Percentiles rank a stretch among this genome's conserved stretches.
phyloP scores from a whole-genome alignment of 92 coral and sea anemone genomes.

The Blastomussa wellsi region DNA sequence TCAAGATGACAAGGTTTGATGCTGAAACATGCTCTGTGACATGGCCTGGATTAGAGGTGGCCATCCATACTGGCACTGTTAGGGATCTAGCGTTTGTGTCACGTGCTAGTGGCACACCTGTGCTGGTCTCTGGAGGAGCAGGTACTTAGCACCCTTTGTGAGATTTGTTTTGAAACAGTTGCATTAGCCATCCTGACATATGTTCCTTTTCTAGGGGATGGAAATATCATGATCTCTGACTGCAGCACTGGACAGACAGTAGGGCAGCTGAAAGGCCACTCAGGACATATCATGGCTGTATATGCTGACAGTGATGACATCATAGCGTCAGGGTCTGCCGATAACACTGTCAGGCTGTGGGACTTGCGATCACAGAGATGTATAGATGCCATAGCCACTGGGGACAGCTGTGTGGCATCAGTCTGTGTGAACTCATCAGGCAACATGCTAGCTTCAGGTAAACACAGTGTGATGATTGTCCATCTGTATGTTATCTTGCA shows the following conservation, averaged over 20 bases:
- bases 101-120: conserved; percentile 78
- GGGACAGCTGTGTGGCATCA: conserved; percentile 93
- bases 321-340: conserved; percentile 96
- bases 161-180: neutral
- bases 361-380: conserved; percentile 93
- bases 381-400: conserved; percentile 88
- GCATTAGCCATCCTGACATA: neutral
- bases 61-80: conserved; percentile 85
- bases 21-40: conserved; percentile 75
- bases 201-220: conserved; percentile 64
- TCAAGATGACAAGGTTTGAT: conserved; percentile 84
- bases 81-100: conserved; percentile 92
- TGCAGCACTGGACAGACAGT: conserved; percentile 90
- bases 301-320: conserved; percentile 90
- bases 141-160: conserved; percentile 47
- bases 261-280: conserved; percentile 86
- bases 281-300: conserved; percentile 88
- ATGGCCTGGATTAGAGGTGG: conserved; percentile 84
- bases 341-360: conserved; percentile 95
- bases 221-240: conserved; percentile 85
- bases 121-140: conserved; percentile 97
- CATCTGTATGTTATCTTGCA: neutral
- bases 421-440: conserved; percentile 85
- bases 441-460: conserved; percentile 89
- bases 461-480: neutral